phyloP scores from a whole-genome alignment of 1,140 invertebrate species.

The Drosophila parvula region DNA sequence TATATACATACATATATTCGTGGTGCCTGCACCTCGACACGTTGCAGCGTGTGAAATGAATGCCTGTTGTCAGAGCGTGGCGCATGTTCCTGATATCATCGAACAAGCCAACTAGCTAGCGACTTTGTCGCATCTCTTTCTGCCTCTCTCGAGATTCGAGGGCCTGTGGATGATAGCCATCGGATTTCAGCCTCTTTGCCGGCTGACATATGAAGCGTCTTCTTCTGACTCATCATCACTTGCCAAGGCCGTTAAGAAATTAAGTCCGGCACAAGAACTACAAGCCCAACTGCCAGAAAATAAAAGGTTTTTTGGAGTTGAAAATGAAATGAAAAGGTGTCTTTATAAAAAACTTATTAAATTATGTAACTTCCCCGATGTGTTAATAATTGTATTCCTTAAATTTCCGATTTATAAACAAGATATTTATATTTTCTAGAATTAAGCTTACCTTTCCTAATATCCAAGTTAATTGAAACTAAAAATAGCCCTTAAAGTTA shows the following conservation, averaged over 20 bases:
- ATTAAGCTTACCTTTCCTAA: background rate
- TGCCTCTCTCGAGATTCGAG: background rate
- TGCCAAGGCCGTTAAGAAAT: conserved; percentile 26
- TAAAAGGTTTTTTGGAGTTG: background rate
- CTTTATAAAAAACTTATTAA: background rate
- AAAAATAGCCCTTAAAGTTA: background rate
- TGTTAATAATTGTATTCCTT: no score
- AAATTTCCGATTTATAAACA: no score
- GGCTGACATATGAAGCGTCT: conserved; percentile 63
- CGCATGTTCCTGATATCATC: conserved; percentile 75
- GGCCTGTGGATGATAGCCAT: conserved; percentile 59
- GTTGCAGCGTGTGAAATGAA: conserved; percentile 72
- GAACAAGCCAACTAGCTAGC: conserved; percentile 55
- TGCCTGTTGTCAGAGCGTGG: conserved; percentile 68
- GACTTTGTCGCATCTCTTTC: conserved; percentile 33
- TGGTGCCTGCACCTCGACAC: conserved; percentile 39
- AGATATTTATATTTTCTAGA: background rate
- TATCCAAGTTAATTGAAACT: background rate
- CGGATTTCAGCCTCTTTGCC: conserved; percentile 44
- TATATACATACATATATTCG: conserved; percentile 2
- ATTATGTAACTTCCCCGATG: no score
- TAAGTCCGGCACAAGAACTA: background rate
- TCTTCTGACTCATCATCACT: conserved; percentile 33
- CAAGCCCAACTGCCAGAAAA: no score
- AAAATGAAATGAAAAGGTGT: background rate